phyloP scores from a whole-genome alignment of 2,113 vertebrate genomes.

The Mesitornis unicolor region DNA sequence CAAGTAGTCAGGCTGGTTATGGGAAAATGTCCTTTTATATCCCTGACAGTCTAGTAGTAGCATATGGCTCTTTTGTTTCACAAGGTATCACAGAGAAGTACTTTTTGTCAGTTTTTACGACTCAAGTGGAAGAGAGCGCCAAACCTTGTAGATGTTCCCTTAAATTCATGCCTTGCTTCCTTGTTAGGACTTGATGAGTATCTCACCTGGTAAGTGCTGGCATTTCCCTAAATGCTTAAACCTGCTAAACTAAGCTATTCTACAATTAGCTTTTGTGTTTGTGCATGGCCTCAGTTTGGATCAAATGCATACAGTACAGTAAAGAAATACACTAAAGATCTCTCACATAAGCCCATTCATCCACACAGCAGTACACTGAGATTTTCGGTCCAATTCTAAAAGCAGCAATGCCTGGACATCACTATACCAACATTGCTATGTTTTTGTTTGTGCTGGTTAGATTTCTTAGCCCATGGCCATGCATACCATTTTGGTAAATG shows the following conservation, averaged over 20 bases:
- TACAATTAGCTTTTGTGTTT: not conserved
- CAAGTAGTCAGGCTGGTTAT: not conserved
- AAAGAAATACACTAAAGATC: not conserved
- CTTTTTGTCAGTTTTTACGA: not conserved
- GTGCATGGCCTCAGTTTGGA: not conserved
- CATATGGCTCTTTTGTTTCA: not conserved
- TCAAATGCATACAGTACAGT: rapidly evolving
- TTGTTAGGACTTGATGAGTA: not conserved
- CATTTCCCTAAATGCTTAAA: not conserved
- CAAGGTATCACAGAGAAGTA: not conserved
- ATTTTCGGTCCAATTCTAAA: not conserved
- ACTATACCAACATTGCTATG: not conserved
- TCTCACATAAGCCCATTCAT: not conserved
- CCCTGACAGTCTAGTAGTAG: not conserved
- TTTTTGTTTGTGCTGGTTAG: not conserved
- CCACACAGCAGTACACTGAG: rapidly evolving
- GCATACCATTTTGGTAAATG: not conserved
- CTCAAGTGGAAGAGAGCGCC: not conserved
- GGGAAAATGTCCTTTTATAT: not conserved
- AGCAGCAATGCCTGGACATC: not conserved
- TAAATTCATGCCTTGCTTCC: not conserved
- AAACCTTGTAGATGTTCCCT: not conserved
- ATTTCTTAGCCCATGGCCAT: not conserved
- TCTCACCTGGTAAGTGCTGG: not conserved
- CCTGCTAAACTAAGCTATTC: not conserved